These are phyloP conservation scores for Mystacides longicornis DNA, from an alignment of 2,888 invertebrate species.

Conservation along the genomic window DNA sequence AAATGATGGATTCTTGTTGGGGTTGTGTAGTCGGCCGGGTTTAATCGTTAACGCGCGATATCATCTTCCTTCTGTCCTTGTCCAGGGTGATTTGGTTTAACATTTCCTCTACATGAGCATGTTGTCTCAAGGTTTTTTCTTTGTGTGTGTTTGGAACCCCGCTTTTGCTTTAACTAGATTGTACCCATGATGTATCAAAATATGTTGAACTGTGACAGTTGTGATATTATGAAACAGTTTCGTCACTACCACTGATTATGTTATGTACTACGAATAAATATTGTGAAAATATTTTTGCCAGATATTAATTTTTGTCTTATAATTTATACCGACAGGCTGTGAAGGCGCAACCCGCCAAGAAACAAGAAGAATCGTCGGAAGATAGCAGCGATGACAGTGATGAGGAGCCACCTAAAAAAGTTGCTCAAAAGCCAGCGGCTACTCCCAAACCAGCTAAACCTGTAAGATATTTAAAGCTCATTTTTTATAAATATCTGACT, in stretches of 20 bases:
- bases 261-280: background rate
- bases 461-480: too few relatives aligned
- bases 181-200: slow-evolving; percentile 1
- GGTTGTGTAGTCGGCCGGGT: too few relatives aligned
- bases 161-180: too few relatives aligned
- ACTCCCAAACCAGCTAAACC: slow-evolving; percentile 25
- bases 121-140: too few relatives aligned
- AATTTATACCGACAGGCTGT: slow-evolving; percentile 27
- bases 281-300: background rate
- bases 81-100: too few relatives aligned
- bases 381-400: slow-evolving; percentile 39
- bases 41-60: too few relatives aligned
- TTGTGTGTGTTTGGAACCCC: too few relatives aligned
- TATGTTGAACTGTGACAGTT: slow-evolving; percentile 6
- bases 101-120: too few relatives aligned
- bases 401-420: slow-evolving; percentile 30
- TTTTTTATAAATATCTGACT: too few relatives aligned
- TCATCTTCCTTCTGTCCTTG: too few relatives aligned
- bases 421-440: background rate
- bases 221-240: slow-evolving; percentile 7
- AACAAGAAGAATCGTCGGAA: slow-evolving; percentile 31
- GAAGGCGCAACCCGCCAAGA: slow-evolving; percentile 32
- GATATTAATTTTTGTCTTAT: slow-evolving; percentile 5
- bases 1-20: too few relatives aligned
- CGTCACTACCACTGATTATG: slow-evolving; percentile 14